Conservation (phyloP, 1,140 invertebrate genomes). For the Plectus sambesii region DNA sequence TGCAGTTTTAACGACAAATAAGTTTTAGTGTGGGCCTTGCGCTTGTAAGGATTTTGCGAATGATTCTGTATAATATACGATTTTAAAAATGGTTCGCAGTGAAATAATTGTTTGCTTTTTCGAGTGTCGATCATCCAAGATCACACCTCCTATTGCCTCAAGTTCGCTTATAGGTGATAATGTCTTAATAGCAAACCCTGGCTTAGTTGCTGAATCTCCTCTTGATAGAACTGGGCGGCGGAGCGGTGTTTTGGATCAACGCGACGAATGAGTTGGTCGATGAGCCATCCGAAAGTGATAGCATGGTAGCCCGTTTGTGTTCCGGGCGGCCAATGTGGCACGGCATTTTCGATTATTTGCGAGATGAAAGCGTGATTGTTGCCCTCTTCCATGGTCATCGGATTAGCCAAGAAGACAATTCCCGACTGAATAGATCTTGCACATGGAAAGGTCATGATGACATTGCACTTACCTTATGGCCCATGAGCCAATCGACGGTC, state of each 20-base stretch:
- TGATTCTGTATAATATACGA: too few relatives aligned
- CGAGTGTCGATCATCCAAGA: too few relatives aligned
- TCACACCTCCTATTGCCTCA: too few relatives aligned
- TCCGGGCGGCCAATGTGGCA: slow-evolving; percentile 32
- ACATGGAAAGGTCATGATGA: slow-evolving; percentile 7
- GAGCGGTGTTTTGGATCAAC: slow-evolving; percentile 26
- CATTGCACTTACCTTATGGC: slow-evolving; percentile 41
- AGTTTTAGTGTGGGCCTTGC: slow-evolving; percentile 45
- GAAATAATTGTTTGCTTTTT: too few relatives aligned
- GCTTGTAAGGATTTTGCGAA: too few relatives aligned
- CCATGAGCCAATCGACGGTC: slow-evolving; percentile 47
- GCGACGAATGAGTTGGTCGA: slow-evolving; percentile 35
- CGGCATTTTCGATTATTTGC: slow-evolving; percentile 25
- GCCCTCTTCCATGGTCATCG: slow-evolving; percentile 25
- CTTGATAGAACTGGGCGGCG: slow-evolving; percentile 31
- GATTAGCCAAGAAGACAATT: slow-evolving; percentile 25
- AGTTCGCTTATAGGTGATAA: too few relatives aligned
- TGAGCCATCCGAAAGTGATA: slow-evolving; percentile 34
- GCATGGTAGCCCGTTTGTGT: slow-evolving; percentile 30
- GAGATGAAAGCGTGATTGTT: slow-evolving; percentile 22
- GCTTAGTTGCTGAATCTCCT: slow-evolving; percentile 23
- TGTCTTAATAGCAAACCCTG: slow-evolving; percentile 1
- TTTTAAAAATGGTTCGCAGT: too few relatives aligned
- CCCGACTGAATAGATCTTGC: slow-evolving; percentile 20
- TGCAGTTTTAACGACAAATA: slow-evolving; percentile 15